Conservation (phyloP, 2,797 vertebrate genomes). For the Lacerta bilineata region DNA sequence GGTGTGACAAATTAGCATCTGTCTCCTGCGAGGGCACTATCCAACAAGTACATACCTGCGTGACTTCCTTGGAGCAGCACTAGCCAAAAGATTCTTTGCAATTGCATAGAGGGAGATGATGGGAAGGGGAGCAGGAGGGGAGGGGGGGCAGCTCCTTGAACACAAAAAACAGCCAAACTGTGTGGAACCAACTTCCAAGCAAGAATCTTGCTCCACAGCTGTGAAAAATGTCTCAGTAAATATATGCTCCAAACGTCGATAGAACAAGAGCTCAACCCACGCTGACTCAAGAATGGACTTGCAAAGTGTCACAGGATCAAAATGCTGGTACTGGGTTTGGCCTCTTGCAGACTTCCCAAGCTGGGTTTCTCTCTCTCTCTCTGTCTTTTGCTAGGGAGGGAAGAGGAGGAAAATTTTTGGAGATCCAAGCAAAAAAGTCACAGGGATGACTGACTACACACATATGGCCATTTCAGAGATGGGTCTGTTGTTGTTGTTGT, state of each 20-base stretch:
- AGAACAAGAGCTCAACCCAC: conserved; percentile 19
- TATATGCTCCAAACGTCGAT: conserved; percentile 43
- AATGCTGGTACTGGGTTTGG: neutral
- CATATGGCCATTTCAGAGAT: neutral
- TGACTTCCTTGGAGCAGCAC: neutral
- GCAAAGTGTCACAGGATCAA: neutral
- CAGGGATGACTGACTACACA: too few species aligned
- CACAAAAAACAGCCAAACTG: conserved; percentile 54
- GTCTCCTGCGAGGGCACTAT: neutral
- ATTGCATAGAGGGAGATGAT: conserved; percentile 38
- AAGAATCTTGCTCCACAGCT: conserved; percentile 41
- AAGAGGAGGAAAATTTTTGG: neutral
- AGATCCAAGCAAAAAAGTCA: neutral
- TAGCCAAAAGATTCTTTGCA: conserved; percentile 51
- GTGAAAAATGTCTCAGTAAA: conserved; percentile 46
- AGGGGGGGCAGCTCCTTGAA: conserved; percentile 47
- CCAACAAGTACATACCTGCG: rapidly evolving
- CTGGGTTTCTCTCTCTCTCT: too few species aligned
- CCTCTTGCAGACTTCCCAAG: neutral
- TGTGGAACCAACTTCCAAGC: conserved; percentile 56
- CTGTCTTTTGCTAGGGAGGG: neutral
- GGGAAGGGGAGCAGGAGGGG: rapidly evolving
- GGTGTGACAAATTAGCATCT: conserved; percentile 11
- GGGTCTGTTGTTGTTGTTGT: neutral
- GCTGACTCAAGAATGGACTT: conserved; percentile 46